Conservation (phyloP, 1,140 invertebrate species). For the Venustaconcha ellipsiformis region DNA sequence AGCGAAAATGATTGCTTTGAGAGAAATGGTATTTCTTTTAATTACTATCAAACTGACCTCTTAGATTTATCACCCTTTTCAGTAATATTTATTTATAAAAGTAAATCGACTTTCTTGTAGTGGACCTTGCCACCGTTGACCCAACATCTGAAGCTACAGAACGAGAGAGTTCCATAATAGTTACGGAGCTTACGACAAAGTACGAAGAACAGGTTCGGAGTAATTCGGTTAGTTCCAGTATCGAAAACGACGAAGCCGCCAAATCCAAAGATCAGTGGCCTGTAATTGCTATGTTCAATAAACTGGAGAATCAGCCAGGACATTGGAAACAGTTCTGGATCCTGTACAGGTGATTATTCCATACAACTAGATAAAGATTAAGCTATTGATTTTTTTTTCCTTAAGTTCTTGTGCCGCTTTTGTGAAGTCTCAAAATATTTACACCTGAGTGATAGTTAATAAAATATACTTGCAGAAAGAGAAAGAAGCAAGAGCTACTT, state of each 20-base stretch:
- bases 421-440: too few species aligned
- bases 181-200: slow-evolving; percentile 37
- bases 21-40: too few species aligned
- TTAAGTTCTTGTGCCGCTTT: too few species aligned
- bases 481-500: too few species aligned
- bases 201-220: slow-evolving; percentile 22
- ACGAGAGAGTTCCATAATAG: slow-evolving; percentile 23
- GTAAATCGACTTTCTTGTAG: slow-evolving; percentile 26
- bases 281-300: slow-evolving; percentile 43
- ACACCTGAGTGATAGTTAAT: too few species aligned
- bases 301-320: slow-evolving; percentile 33
- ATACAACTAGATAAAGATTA: background rate
- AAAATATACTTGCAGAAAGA: too few species aligned
- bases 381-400: too few species aligned
- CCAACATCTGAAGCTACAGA: slow-evolving; percentile 50
- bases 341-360: slow-evolving; percentile 36
- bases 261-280: slow-evolving; percentile 35
- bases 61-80: too few species aligned
- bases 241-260: background rate
- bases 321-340: slow-evolving; percentile 45
- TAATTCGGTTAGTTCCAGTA: background rate
- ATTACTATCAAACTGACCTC: too few species aligned
- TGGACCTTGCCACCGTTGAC: slow-evolving; percentile 58
- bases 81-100: too few species aligned
- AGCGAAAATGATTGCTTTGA: too few species aligned